phyloP scores from a whole-genome alignment of 2,888 invertebrate species.

The Temnothorax ravouxi region DNA sequence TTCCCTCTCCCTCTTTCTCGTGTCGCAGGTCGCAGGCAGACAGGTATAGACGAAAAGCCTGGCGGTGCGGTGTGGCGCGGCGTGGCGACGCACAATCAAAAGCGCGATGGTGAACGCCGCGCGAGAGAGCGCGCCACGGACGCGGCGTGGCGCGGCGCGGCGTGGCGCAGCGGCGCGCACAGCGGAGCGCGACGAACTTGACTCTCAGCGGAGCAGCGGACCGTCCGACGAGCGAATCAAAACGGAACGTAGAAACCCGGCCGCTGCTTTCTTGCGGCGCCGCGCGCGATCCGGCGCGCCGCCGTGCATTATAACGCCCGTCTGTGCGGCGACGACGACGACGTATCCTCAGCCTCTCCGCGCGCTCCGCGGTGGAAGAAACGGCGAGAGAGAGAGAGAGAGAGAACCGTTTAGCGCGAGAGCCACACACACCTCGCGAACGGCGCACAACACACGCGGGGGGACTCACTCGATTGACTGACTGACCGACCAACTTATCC shows the following conservation, averaged over 20 bases:
- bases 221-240: slow-evolving; percentile 74
- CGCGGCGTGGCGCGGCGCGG: slow-evolving; percentile 50
- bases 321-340: too few species aligned
- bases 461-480: not conserved
- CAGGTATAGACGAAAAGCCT: slow-evolving; percentile 48
- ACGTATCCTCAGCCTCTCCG: too few species aligned
- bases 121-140: slow-evolving; percentile 66
- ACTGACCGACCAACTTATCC: slow-evolving; percentile 33
- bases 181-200: slow-evolving; percentile 78
- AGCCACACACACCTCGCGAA: not conserved
- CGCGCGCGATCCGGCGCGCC: slow-evolving; percentile 52
- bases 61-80: not conserved
- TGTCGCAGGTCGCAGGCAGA: slow-evolving; percentile 34
- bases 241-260: slow-evolving; percentile 72
- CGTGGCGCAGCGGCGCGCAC: slow-evolving; percentile 69
- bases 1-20: not conserved
- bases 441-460: slow-evolving; percentile 13
- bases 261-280: slow-evolving; percentile 48
- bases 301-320: slow-evolving; percentile 40
- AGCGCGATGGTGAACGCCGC: slow-evolving; percentile 71
- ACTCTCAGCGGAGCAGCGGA: slow-evolving; percentile 73
- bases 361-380: too few species aligned
- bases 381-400: too few species aligned
- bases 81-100: slow-evolving; percentile 62
- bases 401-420: too few species aligned